Evolutionary conservation across 2,888 invertebrate genomes (phyloP).

Genomic region (Zygothrica quintamaculata): DNA sequence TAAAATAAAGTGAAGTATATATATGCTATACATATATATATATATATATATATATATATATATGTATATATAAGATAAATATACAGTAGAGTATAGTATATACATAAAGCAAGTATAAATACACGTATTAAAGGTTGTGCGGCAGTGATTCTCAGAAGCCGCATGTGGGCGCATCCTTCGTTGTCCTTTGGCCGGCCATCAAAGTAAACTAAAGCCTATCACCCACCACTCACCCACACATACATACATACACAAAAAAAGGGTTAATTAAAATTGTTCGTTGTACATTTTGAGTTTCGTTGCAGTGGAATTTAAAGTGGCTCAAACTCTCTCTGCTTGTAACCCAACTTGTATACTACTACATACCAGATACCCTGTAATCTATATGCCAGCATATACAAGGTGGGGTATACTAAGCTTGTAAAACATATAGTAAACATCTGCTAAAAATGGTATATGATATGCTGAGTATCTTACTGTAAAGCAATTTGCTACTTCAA

Average conservation of each 20-base stretch:
- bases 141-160: conserved; percentile 37
- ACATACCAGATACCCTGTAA: too few relatives aligned
- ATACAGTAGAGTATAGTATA: too few relatives aligned
- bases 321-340: too few relatives aligned
- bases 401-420: too few relatives aligned
- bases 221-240: background rate
- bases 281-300: conserved; percentile 30
- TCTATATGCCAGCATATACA: too few relatives aligned
- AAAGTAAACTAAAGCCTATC: conserved; percentile 21
- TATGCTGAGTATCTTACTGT: background rate
- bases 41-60: conserved; percentile 5
- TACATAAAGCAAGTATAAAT: conserved; percentile 23
- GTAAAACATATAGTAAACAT: too few relatives aligned
- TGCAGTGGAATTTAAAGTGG: conserved; percentile 12
- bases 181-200: conserved; percentile 19
- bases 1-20: conserved; percentile 10
- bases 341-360: too few relatives aligned
- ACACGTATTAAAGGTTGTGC: conserved; percentile 30
- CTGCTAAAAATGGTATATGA: too few relatives aligned
- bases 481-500: background rate
- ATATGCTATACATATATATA: conserved; percentile 19
- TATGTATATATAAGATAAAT: conserved; percentile 2
- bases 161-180: conserved; percentile 17
- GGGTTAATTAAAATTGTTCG: conserved; percentile 53
- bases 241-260: conserved; percentile 14